Conservation (phyloP, 2,113 vertebrate genomes). For the Neodontobutis hainanensis region DNA sequence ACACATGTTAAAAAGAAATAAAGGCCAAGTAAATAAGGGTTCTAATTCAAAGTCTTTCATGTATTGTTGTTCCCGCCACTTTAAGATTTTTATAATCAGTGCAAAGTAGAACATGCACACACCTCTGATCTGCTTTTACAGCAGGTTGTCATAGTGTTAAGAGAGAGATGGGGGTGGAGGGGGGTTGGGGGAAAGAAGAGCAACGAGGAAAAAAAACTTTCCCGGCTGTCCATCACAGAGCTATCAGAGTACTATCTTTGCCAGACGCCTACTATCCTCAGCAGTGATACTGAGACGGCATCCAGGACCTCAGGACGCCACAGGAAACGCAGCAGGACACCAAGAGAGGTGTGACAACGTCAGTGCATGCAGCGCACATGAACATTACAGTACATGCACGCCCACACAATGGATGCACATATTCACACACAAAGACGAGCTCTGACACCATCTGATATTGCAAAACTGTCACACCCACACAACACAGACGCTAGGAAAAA, state of each 20-base stretch:
- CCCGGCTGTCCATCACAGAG: constrained; percentile 72
- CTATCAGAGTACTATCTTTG: constrained; percentile 76
- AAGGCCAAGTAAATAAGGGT: constrained; percentile 38
- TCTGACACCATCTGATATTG: constrained; percentile 67
- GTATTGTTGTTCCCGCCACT: constrained; percentile 5
- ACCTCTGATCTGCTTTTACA: constrained; percentile 48
- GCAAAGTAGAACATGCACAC: constrained; percentile 8
- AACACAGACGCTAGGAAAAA: constrained; percentile 49
- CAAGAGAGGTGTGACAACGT: constrained; percentile 75
- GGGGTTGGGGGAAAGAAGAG: constrained; percentile 24
- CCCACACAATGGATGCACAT: constrained; percentile 45
- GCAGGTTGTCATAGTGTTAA: constrained; percentile 50
- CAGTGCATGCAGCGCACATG: constrained; percentile 61
- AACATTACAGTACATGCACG: constrained; percentile 28
- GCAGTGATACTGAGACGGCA: constrained; percentile 70
- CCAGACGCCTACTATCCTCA: constrained; percentile 77
- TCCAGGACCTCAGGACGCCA: constrained; percentile 72
- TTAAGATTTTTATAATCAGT: constrained; percentile 24
- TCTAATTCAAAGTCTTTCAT: constrained; percentile 56
- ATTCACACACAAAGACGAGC: constrained; percentile 51
- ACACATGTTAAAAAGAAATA: constrained; percentile 46
- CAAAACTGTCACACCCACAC: constrained; percentile 67
- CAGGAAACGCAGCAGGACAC: constrained; percentile 77
- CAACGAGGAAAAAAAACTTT: constrained; percentile 60
- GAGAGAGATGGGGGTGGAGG: constrained; percentile 12